These are phyloP conservation scores for Neotoxoptera formosana DNA, from an alignment of 1,140 invertebrate genomes.

Conservation along the genomic window DNA sequence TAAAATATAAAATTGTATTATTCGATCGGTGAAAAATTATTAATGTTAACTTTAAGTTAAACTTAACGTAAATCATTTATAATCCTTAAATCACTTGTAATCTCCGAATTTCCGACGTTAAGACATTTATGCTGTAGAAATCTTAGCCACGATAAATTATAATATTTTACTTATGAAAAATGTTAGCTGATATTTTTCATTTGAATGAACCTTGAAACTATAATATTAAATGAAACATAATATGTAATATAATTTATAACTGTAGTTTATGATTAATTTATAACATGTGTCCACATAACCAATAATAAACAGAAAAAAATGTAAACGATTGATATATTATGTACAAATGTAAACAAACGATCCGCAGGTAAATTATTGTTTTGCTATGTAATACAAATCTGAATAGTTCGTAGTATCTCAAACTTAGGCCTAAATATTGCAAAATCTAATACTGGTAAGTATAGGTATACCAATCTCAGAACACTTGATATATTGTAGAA, in stretches of 20 bases:
- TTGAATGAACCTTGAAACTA: not conserved
- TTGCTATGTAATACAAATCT: not conserved
- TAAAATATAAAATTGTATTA: not conserved
- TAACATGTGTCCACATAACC: not conserved
- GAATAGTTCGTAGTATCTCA: not conserved
- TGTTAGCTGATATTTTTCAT: not conserved
- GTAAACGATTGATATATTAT: not conserved
- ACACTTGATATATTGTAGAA: not conserved
- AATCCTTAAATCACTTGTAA: not conserved
- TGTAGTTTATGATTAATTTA: not conserved
- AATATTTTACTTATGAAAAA: not conserved
- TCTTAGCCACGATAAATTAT: not conserved
- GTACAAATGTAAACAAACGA: not conserved
- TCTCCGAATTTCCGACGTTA: not conserved
- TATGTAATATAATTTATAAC: not conserved
- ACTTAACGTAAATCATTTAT: not conserved
- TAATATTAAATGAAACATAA: not conserved
- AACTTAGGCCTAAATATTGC: not conserved
- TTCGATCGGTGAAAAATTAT: not conserved
- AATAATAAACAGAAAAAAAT: not conserved
- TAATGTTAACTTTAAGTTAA: not conserved
- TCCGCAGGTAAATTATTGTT: not conserved
- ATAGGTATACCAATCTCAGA: not conserved
- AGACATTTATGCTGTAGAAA: not conserved
- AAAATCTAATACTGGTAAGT: not conserved